Evolutionary conservation across 2,888 invertebrate species (phyloP).

Genomic region (Drosophila antonietae): DNA sequence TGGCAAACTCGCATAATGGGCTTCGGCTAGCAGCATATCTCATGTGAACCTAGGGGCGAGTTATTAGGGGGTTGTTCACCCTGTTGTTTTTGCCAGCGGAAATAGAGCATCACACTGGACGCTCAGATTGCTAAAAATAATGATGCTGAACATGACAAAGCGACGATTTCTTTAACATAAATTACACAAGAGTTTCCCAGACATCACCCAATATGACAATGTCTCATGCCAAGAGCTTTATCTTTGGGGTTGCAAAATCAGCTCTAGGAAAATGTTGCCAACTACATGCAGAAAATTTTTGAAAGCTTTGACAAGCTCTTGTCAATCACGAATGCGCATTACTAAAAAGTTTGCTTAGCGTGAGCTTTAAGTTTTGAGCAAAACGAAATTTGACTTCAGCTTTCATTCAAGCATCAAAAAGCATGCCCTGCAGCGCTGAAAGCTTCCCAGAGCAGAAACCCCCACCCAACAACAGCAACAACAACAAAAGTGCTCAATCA

Average conservation of each 20-base stretch:
- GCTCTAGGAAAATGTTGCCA: conserved; percentile 37
- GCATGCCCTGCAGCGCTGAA: conserved; percentile 41
- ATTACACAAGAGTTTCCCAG: conserved; percentile 13
- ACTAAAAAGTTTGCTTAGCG: conserved; percentile 1
- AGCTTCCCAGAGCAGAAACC: conserved; percentile 48
- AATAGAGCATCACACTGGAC: conserved; percentile 62
- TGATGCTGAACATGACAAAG: conserved; percentile 67
- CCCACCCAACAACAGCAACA: conserved; percentile 23
- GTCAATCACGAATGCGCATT: background rate
- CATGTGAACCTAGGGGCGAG: conserved; percentile 42
- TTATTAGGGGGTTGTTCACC: conserved; percentile 33
- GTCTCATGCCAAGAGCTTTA: conserved; percentile 14
- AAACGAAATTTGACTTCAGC: conserved; percentile 21
- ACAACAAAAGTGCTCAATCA: conserved; percentile 8
- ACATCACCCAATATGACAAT: background rate
- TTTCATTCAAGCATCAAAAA: conserved; percentile 37
- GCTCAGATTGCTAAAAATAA: conserved; percentile 51
- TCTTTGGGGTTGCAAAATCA: conserved; percentile 28
- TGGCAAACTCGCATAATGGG: conserved; percentile 61
- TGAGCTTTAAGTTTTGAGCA: conserved; percentile 27
- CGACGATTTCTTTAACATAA: conserved; percentile 25
- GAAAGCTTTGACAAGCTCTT: conserved; percentile 16
- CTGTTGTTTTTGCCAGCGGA: conserved; percentile 44
- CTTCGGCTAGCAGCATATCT: conserved; percentile 35
- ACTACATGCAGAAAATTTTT: conserved; percentile 11